A percentile compares a stretch with the other conserved stretches of the same genome.
These are phyloP conservation scores for Perca fluviatilis DNA, from an alignment of 2,113 vertebrate genomes.

Conservation along the genomic window DNA sequence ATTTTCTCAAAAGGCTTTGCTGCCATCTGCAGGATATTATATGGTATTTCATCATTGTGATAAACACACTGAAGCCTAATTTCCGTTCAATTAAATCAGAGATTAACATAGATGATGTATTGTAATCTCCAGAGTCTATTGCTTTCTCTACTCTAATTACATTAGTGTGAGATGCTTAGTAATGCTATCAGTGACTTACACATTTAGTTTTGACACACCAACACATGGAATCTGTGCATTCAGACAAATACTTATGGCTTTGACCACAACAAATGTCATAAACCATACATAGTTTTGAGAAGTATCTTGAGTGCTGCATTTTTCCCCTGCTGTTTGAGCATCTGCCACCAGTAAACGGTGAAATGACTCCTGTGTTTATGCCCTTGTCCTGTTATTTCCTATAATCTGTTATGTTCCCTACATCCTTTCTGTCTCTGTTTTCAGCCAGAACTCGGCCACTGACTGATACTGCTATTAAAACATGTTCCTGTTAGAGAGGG, in stretches of 20 bases:
- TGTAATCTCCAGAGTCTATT: conserved; percentile 26
- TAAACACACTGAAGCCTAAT: conserved; percentile 8
- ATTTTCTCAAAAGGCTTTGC: conserved; percentile 56
- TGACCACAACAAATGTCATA: not conserved
- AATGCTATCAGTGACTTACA: conserved; percentile 12
- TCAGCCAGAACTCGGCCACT: conserved; percentile 33
- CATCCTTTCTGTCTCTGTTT: conserved; percentile 37
- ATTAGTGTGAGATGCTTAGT: conserved; percentile 22
- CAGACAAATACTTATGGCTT: conserved; percentile 1
- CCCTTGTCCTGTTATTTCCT: conserved; percentile 54
- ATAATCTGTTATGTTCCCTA: conserved; percentile 59
- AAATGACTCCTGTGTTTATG: conserved; percentile 53
- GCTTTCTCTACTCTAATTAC: conserved; percentile 40
- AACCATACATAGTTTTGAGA: not conserved
- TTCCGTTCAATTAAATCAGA: conserved; percentile 54
- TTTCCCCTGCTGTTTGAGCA: conserved; percentile 8
- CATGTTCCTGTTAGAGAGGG: conserved; percentile 22
- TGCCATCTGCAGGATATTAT: conserved; percentile 70
- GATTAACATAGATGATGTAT: conserved; percentile 48
- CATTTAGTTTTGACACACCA: conserved; percentile 4
- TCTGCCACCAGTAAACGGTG: conserved; percentile 48
- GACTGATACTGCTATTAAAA: conserved; percentile 66
- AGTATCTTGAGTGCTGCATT: not conserved
- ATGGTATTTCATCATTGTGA: not conserved
- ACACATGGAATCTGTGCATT: conserved; percentile 5